Evolutionary conservation across 2,888 invertebrate species (phyloP), one percentile per base, ranked within the genome.

Genomic region (Aelia acuminata): DNA sequence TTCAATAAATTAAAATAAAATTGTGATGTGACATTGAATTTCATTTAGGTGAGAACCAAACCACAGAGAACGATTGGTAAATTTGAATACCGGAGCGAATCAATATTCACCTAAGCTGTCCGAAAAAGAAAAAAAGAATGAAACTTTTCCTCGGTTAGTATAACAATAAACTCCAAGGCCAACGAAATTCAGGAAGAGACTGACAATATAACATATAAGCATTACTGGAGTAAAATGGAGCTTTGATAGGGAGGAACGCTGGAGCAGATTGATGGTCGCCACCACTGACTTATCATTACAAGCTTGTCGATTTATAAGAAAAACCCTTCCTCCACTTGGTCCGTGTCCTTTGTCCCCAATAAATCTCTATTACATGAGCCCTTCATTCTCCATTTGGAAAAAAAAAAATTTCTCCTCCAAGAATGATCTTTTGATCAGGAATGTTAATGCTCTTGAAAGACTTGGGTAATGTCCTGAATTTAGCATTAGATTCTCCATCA

Each of bases 231-330:
- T 22, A 43, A 1, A 43, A 3, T 1, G 43, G 80, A 7, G 1
- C 22, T 10, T 8, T 4, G 10, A 8, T 3, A 20, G 75, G 20
- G 35, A 47, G 43, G 39, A 80, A 43, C n/a, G n/a, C n/a, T 13
- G 10, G 80, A 47, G 80, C 43, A 43, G 80, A 80, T 80, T 80
- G 43, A 80, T 80, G 80, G 80, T 43, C 43, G 80, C 80, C 80
- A 20, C 39, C 80, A 13, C 80, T 80, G 43, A 80, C 80, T 80
- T 80, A 80, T n/a, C 80, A 80, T 80, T 80, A 80, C 43, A 75
- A 20, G 11, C 80, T n/a, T 80, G 80, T 80, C 80, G 80, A 80
- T 80, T 80, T 80, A 80, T 80, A 80, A 43, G 43, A 80, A 43
- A 43, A 80, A 11, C 43, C 35, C 13, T 43, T 80, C 43, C 80